Evolutionary conservation across 2,888 invertebrate genomes (phyloP), one percentile per base, ranked within the genome.

Genomic region (Andrena flavipes): DNA sequence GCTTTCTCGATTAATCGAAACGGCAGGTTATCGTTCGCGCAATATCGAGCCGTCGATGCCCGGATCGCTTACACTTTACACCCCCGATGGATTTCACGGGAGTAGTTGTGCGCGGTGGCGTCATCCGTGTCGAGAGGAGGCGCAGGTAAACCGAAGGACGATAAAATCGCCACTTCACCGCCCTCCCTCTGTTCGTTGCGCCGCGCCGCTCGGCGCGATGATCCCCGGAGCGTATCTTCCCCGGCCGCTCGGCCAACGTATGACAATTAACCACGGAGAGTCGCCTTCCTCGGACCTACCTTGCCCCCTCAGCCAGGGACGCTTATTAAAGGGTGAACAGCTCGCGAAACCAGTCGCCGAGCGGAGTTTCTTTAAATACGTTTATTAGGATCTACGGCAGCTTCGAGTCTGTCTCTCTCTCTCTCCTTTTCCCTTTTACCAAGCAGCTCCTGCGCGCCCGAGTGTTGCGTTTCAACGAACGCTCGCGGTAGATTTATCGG

Each of bases 11-110:
- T 89, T 89, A 87, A 89, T 89, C 89, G 89, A 89, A 89, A 84
- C 81, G 85, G 51, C 85, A 51, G 86, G 85, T 86, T 84, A 83
- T 85, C 84, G 85, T 80, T 86, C 82, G 84, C 49, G 62, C 84
- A 76, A 82, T 87, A 84, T 82, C 87, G 78, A 70, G 67, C 60
- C 80, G 82, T 85, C 84, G 80, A 84, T 87, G 73, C 69, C 42
- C 76, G 85, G 88, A 89, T 89, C 89, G 85, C 84, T 89, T 89
- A 89, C 89, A 86, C 85, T 86, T 89, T 89, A 86, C 86, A 87
- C 84, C 86, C 85, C 85, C 85, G 87, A 87, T 88, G 76, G 80
- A 88, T 88, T 88, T 87, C 88, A 84, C 69, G 71, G 80, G 82
- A 87, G 87, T 84, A 84, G 35, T 60, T 59, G 64, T 59, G 42